A percentile compares a stretch with the other conserved stretches of the same genome.
Conservation (phyloP, 2,113 vertebrate genomes). For the Phalacrocorax carbo region DNA sequence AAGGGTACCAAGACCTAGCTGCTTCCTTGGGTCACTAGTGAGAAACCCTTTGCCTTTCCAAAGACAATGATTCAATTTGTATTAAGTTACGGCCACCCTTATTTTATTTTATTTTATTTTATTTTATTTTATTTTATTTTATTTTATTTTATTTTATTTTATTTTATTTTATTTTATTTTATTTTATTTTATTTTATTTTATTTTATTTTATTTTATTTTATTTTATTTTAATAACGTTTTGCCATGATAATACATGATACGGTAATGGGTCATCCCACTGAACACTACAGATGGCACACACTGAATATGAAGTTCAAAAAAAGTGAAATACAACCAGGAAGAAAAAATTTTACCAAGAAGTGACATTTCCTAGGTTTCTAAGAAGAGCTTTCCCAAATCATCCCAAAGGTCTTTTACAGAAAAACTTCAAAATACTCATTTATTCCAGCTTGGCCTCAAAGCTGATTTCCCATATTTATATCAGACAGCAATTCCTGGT, state of each 20-base stretch:
- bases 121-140: background rate
- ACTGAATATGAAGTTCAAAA: background rate
- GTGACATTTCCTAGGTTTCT: background rate
- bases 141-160: background rate
- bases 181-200: background rate
- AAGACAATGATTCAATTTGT: background rate
- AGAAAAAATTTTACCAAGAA: background rate
- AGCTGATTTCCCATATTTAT: background rate
- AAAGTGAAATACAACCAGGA: background rate
- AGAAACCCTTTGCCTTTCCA: background rate
- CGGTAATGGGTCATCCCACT: background rate
- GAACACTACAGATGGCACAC: fast-evolving
- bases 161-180: background rate
- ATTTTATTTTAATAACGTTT: background rate
- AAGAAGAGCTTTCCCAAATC: background rate
- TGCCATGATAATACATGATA: background rate
- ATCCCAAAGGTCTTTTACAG: background rate
- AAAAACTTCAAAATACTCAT: background rate
- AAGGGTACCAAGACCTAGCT: background rate
- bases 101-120: background rate
- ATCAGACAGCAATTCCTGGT: background rate
- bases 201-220: background rate
- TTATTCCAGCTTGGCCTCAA: background rate
- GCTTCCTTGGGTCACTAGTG: background rate
- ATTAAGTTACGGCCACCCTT: background rate